Percentiles rank a stretch among this genome's conserved stretches.
phyloP scores from a whole-genome alignment of 2,797 vertebrate genomes.

The Eremophila alpestris region DNA sequence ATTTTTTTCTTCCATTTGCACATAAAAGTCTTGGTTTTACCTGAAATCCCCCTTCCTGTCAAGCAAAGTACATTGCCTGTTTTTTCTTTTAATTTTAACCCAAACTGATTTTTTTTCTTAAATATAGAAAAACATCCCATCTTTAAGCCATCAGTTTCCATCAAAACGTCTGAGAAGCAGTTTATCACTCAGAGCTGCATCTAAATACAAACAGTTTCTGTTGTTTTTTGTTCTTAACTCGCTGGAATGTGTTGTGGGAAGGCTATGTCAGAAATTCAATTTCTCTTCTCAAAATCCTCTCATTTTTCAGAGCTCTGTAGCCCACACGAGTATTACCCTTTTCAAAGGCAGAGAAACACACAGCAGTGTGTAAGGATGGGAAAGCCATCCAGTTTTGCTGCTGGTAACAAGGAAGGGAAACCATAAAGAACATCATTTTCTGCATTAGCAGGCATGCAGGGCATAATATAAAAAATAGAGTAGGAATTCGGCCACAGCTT shows the following conservation, averaged over 20 bases:
- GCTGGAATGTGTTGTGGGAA: constrained; percentile 35
- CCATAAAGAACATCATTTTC: neutral
- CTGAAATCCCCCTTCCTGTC: neutral
- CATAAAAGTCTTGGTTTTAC: neutral
- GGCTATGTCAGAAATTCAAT: neutral
- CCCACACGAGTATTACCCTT: neutral
- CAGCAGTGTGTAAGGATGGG: neutral
- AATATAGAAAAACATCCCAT: neutral
- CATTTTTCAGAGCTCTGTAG: neutral
- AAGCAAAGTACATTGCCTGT: neutral
- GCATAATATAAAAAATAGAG: neutral
- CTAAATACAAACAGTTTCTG: neutral
- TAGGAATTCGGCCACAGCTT: neutral
- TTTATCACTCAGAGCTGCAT: neutral
- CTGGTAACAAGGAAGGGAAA: neutral
- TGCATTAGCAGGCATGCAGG: neutral
- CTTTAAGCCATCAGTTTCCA: neutral
- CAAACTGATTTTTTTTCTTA: neutral
- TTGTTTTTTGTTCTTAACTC: neutral
- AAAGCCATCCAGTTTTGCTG: neutral
- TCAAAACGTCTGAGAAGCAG: neutral
- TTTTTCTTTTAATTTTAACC: neutral
- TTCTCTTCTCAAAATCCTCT: neutral
- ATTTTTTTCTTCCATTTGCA: neutral
- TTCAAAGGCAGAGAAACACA: neutral